Conservation (phyloP, 2,113 vertebrate genomes). For the Gobius niger region DNA sequence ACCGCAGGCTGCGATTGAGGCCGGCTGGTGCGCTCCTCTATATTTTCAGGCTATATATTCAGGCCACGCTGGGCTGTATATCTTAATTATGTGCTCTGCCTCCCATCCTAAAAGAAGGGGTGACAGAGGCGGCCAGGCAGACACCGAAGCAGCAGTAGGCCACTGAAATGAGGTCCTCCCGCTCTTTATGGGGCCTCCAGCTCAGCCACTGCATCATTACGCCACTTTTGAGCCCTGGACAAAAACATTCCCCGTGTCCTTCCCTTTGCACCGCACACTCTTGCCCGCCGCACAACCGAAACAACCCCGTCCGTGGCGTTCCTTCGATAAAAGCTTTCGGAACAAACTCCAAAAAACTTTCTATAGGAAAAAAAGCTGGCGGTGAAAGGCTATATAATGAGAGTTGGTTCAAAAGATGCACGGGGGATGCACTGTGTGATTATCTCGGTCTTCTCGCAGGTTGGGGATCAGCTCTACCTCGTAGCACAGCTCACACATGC, state of each 20-base stretch:
- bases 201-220: slow-evolving; percentile 68
- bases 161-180: slow-evolving; percentile 70
- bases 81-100: slow-evolving; percentile 77
- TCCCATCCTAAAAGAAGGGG: slow-evolving; percentile 62
- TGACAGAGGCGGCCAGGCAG: slow-evolving; percentile 45
- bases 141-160: slow-evolving; percentile 59
- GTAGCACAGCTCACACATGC: slow-evolving; percentile 20
- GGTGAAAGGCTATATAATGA: slow-evolving; percentile 50
- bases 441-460: slow-evolving; percentile 60
- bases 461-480: slow-evolving; percentile 62
- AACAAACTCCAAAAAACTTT: slow-evolving; percentile 47
- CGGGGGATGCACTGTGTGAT: slow-evolving; percentile 61
- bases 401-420: slow-evolving; percentile 46
- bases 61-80: slow-evolving; percentile 63
- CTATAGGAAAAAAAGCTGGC: slow-evolving; percentile 40
- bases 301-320: slow-evolving; percentile 32
- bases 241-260: slow-evolving; percentile 49
- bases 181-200: slow-evolving; percentile 62
- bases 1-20: slow-evolving; percentile 76
- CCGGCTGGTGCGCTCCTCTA: slow-evolving; percentile 72
- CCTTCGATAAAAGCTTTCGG: slow-evolving; percentile 25
- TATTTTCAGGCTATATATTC: slow-evolving; percentile 81
- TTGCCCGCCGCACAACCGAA: slow-evolving; percentile 25
- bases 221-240: slow-evolving; percentile 57
- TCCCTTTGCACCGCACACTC: slow-evolving; percentile 16